These are phyloP conservation scores for Turritopsis rubra DNA, from an alignment of 30 jellyfish, hydroid and myxozoan genomes.

Conservation along the genomic window DNA sequence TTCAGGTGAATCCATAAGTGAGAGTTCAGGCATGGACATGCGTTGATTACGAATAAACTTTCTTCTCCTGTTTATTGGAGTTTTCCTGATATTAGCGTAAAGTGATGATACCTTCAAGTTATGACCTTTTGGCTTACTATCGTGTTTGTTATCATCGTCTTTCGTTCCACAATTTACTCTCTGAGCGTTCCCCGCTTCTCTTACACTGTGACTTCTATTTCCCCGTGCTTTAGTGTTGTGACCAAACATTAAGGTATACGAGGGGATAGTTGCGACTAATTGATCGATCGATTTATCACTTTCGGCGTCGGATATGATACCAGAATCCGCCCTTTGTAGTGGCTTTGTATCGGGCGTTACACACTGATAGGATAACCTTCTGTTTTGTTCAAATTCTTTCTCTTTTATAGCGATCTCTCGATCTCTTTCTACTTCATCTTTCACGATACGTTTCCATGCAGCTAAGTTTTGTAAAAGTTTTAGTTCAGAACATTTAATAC, in stretches of 20 bases:
- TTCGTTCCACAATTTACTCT: not conserved
- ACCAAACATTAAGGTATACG: not conserved
- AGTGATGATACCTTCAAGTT: constrained; percentile 1
- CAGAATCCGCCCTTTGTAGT: constrained; percentile 7
- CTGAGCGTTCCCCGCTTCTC: not conserved
- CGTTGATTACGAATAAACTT: not conserved
- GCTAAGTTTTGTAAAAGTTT: constrained; percentile 7
- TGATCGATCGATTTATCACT: not conserved
- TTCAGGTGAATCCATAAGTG: not conserved
- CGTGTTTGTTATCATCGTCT: not conserved
- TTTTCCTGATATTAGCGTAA: not conserved
- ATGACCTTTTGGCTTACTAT: not conserved
- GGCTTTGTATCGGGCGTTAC: not conserved
- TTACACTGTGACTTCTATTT: not conserved
- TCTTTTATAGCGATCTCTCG: not conserved
- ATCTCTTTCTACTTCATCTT: constrained; percentile 24
- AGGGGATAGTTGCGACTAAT: not conserved
- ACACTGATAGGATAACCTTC: not conserved
- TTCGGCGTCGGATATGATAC: constrained; percentile 18
- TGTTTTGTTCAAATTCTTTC: constrained; percentile 6
- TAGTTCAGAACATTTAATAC: constrained; percentile 1
- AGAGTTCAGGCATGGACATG: constrained; percentile 10
- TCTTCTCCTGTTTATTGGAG: not conserved
- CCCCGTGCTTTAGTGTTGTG: not conserved
- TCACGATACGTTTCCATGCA: not conserved